Evolutionary conservation across 2,888 invertebrate genomes (phyloP), one percentile per base, ranked within the genome.

Genomic region (Leptinotarsa peninsularis): DNA sequence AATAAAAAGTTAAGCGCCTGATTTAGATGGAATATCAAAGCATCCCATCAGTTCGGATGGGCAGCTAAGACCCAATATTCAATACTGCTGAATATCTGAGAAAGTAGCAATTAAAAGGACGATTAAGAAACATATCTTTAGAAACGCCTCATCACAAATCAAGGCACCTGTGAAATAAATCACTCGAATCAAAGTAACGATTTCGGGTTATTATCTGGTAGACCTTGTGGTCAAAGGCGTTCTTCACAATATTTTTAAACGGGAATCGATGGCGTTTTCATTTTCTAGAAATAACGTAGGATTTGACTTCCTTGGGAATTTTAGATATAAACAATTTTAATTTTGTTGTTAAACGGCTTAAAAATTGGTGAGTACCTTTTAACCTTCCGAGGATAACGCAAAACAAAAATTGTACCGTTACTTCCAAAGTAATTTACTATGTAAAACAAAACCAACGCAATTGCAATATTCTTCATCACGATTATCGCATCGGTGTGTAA

Each of bases 101-200:
- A 84, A 85, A 83, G 84, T 84, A 84, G 86, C 85, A 86, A 86
- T 87, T 85, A 87, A 87, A 85, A 85, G 81, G 79, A 81, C 85
- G 85, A 86, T 86, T 86, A 86, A 86, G 85, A 85, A 85, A 84
- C 84, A 83, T 83, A 84, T 84, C 83, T 83, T 80, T 52, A 74
- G 83, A 82, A 85, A 85, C 85, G 85, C 84, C 85, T 84, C 85
- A 81, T 86, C 87, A 88, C 88, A 87, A 87, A 88, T 87, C 88
- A 87, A 85, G 80, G 83, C 87, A 85, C 84, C 86, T 86, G 86
- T 81, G 80, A 75, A 81, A 85, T 87, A 87, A 87, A 87, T 87
- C 86, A 87, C 84, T 77, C 63, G 80, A 73, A 82, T 82, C 80
- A 74, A 77, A 77, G 74, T 75, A 79, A 79, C 79, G 81, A 83